Conservation (phyloP, 2,888 invertebrate species). For the Disparrhopalites patrizii region DNA sequence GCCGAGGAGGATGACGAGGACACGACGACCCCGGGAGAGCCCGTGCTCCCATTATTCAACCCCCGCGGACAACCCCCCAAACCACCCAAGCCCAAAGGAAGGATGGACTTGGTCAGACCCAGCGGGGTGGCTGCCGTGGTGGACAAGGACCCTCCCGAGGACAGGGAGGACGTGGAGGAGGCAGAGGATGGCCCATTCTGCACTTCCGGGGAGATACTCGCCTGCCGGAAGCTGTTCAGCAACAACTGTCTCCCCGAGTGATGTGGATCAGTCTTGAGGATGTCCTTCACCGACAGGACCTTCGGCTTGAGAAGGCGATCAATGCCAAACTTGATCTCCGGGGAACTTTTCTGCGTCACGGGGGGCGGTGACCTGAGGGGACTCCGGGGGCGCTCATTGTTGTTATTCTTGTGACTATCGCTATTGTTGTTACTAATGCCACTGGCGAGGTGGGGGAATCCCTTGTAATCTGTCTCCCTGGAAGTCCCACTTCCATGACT, state of each 20-base stretch:
- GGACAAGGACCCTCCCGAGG: neutral
- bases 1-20: slow-evolving; percentile 22
- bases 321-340: slow-evolving; percentile 48
- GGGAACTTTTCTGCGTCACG: slow-evolving; percentile 18
- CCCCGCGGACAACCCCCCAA: neutral
- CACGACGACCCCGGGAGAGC: neutral
- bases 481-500: slow-evolving; percentile 25
- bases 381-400: slow-evolving; percentile 2
- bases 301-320: slow-evolving; percentile 47
- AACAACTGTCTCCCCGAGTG: slow-evolving; percentile 9
- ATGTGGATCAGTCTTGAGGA: slow-evolving; percentile 34
- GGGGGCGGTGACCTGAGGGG: neutral
- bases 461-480: slow-evolving; percentile 24
- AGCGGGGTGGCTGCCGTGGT: neutral
- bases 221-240: neutral
- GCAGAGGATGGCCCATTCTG: neutral
- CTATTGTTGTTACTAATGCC: slow-evolving; percentile 8
- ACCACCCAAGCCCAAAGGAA: neutral
- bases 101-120: neutral
- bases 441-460: neutral
- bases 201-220: neutral
- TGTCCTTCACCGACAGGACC: slow-evolving; percentile 47
- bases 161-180: neutral
- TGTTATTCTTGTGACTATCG: slow-evolving; percentile 16
- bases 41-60: neutral